phyloP scores from a whole-genome alignment of 1,140 invertebrate species.

The Battus philenor region DNA sequence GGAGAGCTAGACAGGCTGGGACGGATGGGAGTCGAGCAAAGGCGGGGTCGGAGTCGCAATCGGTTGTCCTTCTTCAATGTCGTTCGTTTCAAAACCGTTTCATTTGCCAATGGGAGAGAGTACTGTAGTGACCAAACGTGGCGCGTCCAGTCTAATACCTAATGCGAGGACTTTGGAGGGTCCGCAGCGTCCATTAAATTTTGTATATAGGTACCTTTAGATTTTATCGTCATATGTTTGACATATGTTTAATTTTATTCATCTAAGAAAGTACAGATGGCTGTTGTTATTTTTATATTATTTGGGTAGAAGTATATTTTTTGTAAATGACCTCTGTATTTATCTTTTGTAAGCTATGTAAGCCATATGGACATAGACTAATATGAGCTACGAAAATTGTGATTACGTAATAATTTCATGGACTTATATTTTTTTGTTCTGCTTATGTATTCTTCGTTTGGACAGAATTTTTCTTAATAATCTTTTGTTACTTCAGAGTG shows the following conservation, averaged over 20 bases:
- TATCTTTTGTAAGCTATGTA: conserved; percentile 73
- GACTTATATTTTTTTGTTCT: conserved; percentile 56
- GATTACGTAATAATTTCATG: conserved; percentile 58
- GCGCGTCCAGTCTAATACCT: conserved; percentile 50
- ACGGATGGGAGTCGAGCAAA: conserved; percentile 21
- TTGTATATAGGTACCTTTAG: conserved; percentile 71
- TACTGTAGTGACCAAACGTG: conserved; percentile 52
- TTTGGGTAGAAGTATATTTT: conserved; percentile 75
- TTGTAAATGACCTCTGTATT: conserved; percentile 75
- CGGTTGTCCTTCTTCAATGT: conserved; percentile 33
- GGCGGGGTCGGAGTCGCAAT: conserved; percentile 20
- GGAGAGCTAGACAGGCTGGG: conserved; percentile 26
- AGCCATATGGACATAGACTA: conserved; percentile 70
- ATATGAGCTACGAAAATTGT: conserved; percentile 71
- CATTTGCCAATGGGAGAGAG: conserved; percentile 26
- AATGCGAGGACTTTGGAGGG: conserved; percentile 32
- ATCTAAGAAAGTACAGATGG: conserved; percentile 75
- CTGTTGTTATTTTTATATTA: conserved; percentile 76
- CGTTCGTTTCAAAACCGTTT: conserved; percentile 36
- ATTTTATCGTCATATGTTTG: conserved; percentile 74
- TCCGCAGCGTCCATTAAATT: conserved; percentile 48
- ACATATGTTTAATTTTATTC: conserved; percentile 76
- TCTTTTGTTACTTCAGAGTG: conserved; percentile 75
- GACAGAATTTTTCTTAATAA: conserved; percentile 62
- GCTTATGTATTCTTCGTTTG: conserved; percentile 66